phyloP scores from a whole-genome alignment of 2,888 invertebrate genomes.

The Sepioteuthis lessoniana region DNA sequence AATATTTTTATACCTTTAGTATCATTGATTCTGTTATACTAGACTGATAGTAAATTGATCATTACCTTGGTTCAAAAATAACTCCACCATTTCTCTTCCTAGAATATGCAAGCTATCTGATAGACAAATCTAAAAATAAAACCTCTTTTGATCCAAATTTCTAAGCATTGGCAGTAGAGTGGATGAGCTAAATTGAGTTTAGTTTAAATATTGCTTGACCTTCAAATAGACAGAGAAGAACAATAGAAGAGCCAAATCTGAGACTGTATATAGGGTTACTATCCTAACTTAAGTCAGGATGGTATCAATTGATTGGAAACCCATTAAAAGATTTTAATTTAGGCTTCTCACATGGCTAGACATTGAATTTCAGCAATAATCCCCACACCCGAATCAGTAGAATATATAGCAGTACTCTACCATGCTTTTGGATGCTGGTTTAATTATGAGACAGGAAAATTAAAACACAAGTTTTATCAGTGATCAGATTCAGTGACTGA shows the following conservation, averaged over 20 bases:
- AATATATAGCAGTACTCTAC: background rate
- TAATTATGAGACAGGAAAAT: too few relatives aligned
- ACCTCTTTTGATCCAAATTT: background rate
- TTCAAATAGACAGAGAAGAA: background rate
- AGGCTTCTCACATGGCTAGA: background rate
- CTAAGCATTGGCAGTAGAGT: background rate
- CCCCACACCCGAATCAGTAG: too few relatives aligned
- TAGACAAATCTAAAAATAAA: background rate
- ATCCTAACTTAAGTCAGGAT: background rate
- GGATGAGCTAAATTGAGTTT: background rate
- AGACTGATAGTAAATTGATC: too few relatives aligned
- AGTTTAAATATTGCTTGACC: background rate
- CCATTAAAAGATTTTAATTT: conserved; percentile 10
- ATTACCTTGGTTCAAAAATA: background rate
- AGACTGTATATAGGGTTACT: background rate
- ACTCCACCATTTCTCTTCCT: background rate
- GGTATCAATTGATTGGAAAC: background rate
- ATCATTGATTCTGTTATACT: too few relatives aligned
- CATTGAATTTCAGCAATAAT: background rate
- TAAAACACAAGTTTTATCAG: too few relatives aligned
- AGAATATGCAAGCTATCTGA: background rate
- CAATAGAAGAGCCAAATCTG: background rate
- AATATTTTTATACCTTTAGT: too few relatives aligned
- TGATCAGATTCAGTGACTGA: too few relatives aligned
- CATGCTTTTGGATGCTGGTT: background rate